Evolutionary conservation across 1,140 invertebrate species (phyloP).

Genomic region (Rhopalosiphum padi): DNA sequence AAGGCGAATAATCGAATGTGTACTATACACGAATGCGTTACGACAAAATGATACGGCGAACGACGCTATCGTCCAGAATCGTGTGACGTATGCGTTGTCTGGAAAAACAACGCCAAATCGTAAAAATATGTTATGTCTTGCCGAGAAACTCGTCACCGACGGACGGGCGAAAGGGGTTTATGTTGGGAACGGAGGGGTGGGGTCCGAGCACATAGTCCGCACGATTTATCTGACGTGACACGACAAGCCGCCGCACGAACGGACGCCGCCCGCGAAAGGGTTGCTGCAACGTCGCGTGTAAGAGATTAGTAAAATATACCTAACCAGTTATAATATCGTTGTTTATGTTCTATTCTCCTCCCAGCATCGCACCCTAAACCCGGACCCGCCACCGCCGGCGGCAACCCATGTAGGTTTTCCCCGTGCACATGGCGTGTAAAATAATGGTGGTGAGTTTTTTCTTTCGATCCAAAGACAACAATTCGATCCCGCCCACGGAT

Average conservation of each 20-base stretch:
- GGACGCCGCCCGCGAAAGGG: constrained; percentile 4
- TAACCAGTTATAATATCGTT: background rate
- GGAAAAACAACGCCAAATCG: constrained; percentile 16
- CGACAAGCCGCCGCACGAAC: background rate
- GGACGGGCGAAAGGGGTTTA: background rate
- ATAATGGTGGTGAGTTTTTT: background rate
- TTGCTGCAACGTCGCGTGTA: background rate
- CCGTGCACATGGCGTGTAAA: background rate
- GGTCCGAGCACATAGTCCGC: background rate
- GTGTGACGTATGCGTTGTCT: constrained; percentile 1
- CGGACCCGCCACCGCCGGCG: background rate
- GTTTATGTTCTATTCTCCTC: background rate
- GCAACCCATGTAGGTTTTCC: background rate
- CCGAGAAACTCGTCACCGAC: background rate
- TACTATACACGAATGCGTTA: background rate
- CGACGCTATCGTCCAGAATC: background rate
- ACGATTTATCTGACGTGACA: constrained; percentile 12
- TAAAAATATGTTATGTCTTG: background rate
- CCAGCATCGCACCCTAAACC: background rate
- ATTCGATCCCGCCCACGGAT: background rate
- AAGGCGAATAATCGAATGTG: background rate
- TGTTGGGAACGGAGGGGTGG: background rate
- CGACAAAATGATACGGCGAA: background rate
- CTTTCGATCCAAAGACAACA: background rate
- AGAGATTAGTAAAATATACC: background rate